Evolutionary conservation across 2,113 vertebrate genomes (phyloP).

Genomic region (Myotis brandtii): DNA sequence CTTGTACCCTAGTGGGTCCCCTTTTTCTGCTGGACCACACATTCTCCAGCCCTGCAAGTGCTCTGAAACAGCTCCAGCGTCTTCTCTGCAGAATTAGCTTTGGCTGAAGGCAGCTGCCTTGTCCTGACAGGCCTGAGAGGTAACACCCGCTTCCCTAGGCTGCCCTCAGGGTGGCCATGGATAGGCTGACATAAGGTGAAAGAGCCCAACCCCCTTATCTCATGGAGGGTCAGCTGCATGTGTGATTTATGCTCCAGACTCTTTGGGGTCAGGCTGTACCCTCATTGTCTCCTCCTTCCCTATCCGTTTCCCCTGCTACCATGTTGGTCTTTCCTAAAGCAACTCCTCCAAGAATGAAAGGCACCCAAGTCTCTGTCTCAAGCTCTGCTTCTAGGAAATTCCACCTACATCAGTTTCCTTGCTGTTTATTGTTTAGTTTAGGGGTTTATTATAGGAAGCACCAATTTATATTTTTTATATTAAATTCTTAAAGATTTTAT

Average conservation of each 20-base stretch:
- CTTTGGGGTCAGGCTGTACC: neutral
- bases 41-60: neutral
- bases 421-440: neutral
- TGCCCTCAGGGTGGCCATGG: neutral
- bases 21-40: neutral
- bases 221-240: neutral
- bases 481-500: slow-evolving; percentile 10
- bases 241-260: neutral
- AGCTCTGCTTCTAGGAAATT: neutral
- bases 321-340: neutral
- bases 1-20: neutral
- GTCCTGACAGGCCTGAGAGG: neutral
- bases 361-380: neutral
- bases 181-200: neutral
- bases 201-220: neutral
- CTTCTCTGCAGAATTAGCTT: neutral
- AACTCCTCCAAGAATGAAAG: neutral
- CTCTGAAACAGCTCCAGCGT: neutral
- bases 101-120: neutral
- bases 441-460: neutral
- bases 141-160: neutral
- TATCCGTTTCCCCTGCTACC: rapidly evolving
- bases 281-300: neutral
- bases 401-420: neutral
- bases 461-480: neutral